phyloP scores from a whole-genome alignment of 2,113 vertebrate species.

The Forbesichthys agassizii region DNA sequence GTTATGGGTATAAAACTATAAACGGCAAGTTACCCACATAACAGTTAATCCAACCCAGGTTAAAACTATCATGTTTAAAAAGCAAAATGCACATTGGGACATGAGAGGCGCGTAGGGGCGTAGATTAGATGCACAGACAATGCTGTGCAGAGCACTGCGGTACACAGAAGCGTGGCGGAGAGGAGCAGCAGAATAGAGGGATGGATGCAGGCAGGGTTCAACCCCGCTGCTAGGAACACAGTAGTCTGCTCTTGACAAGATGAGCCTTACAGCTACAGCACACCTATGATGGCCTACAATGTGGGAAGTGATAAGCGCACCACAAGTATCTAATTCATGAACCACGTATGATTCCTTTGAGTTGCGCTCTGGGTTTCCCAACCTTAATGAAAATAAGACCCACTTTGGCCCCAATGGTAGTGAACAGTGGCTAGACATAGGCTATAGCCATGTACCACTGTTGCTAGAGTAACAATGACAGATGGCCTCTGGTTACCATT shows the following conservation, averaged over 20 bases:
- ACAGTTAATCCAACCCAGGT: background rate
- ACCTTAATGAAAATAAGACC: no score
- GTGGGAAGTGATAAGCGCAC: background rate
- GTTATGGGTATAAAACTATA: background rate
- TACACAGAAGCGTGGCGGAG: slow-evolving; percentile 6
- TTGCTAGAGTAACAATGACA: no score
- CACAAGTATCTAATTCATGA: no score
- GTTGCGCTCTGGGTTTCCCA: no score
- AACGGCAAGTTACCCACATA: background rate
- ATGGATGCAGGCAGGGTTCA: slow-evolving; percentile 1
- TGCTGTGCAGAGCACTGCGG: slow-evolving; percentile 31
- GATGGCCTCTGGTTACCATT: no score
- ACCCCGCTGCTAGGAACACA: no score
- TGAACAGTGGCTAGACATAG: no score
- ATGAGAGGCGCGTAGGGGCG: background rate
- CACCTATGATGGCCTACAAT: background rate
- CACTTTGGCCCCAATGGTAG: no score
- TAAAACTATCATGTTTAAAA: background rate
- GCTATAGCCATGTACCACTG: no score
- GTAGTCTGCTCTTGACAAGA: no score
- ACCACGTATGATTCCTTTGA: no score
- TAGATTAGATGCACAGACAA: background rate
- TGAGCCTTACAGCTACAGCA: background rate
- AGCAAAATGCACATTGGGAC: background rate
- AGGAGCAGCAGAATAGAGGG: background rate